Conservation (phyloP, 2,888 invertebrate genomes). For the Acleris sparsana region DNA sequence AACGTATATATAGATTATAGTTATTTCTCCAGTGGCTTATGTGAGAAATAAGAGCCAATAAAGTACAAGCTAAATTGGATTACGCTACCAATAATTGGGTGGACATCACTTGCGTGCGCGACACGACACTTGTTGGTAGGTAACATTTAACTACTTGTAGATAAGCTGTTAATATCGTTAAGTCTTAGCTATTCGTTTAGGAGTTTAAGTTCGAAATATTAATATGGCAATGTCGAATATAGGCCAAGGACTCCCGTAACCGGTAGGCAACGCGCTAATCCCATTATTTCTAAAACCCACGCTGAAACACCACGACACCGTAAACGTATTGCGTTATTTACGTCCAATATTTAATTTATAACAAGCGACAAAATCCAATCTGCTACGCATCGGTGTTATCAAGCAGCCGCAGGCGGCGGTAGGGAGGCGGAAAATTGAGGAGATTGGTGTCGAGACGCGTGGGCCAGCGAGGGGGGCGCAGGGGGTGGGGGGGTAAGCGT, state of each 20-base stretch:
- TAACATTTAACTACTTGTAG: constrained; percentile 10
- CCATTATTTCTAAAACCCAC: too few species aligned
- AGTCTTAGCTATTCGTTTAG: too few species aligned
- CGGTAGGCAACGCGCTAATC: too few species aligned
- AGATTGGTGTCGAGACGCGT: constrained; percentile 50
- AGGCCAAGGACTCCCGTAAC: too few species aligned
- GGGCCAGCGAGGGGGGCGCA: constrained; percentile 37
- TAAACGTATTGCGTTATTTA: constrained; percentile 19
- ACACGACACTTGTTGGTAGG: constrained; percentile 32
- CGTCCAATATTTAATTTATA: constrained; percentile 27
- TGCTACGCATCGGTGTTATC: constrained; percentile 52
- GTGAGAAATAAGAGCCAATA: constrained; percentile 46
- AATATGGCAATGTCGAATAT: too few species aligned
- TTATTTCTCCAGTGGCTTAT: not conserved
- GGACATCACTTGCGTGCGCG: constrained; percentile 45
- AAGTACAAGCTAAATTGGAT: constrained; percentile 60
- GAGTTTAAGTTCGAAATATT: too few species aligned
- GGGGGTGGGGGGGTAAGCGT: constrained; percentile 22
- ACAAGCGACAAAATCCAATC: constrained; percentile 31
- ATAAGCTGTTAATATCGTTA: too few species aligned
- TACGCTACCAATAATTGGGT: constrained; percentile 56
- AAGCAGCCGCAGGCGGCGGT: constrained; percentile 62
- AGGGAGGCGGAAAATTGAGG: constrained; percentile 69
- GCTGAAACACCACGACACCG: constrained; percentile 8
- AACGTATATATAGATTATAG: constrained; percentile 3